These are phyloP conservation scores for Trichopria drosophilae DNA, from an alignment of 2,888 invertebrate species.

Conservation along the genomic window DNA sequence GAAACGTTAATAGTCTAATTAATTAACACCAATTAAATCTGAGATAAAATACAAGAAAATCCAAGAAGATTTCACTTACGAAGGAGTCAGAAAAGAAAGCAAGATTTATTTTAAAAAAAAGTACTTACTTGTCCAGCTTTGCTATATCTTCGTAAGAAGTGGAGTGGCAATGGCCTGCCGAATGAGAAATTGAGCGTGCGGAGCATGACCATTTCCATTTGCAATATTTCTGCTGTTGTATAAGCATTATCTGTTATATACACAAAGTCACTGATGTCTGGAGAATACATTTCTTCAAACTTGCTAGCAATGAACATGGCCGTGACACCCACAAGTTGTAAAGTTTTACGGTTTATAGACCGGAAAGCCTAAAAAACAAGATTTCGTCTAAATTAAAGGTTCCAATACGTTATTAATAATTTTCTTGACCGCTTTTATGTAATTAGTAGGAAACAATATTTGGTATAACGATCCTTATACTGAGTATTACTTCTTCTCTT, in stretches of 20 bases:
- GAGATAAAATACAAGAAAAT: too few relatives aligned
- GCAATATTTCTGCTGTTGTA: conserved; percentile 73
- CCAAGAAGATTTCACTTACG: too few relatives aligned
- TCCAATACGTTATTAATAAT: too few relatives aligned
- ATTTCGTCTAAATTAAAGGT: too few relatives aligned
- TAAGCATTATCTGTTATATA: conserved; percentile 90
- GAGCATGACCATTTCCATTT: conserved; percentile 82
- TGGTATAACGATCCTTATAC: too few relatives aligned
- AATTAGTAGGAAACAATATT: too few relatives aligned
- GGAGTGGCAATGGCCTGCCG: conserved; percentile 83
- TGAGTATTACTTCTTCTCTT: conserved; percentile 1
- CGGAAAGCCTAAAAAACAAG: conserved; percentile 62
- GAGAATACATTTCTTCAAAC: conserved; percentile 91
- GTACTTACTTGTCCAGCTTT: conserved; percentile 60
- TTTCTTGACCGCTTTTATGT: too few relatives aligned
- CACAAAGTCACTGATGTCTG: conserved; percentile 85
- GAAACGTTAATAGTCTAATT: too few relatives aligned
- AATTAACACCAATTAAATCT: too few relatives aligned
- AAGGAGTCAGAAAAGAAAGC: too few relatives aligned
- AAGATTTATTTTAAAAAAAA: background rate
- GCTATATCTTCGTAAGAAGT: conserved; percentile 82
- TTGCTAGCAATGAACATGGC: conserved; percentile 90
- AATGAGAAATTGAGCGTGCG: conserved; percentile 77
- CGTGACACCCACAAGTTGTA: conserved; percentile 88
- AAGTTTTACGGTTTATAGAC: conserved; percentile 68